Evolutionary conservation across 2,113 vertebrate genomes (phyloP), one percentile per base, ranked within the genome.

Genomic region (Lasiurus cinereus): DNA sequence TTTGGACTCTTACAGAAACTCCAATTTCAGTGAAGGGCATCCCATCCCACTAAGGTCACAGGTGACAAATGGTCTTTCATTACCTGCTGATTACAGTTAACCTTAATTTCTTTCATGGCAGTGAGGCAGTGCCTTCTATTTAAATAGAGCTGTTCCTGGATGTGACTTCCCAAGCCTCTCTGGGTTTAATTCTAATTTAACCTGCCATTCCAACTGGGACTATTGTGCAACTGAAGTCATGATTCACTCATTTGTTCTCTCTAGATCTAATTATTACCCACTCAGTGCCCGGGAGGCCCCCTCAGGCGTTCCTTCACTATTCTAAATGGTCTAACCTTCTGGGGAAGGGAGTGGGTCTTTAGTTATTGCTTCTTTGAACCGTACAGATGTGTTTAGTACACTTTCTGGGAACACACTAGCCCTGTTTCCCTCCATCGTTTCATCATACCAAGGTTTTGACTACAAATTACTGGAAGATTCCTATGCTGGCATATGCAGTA

Each of bases 51-150:
- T 88, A 76, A 97, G 91, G 93, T 98, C 97, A 96, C 91, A 80
- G 3, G 10, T 97, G 96, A 98, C 94, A 97, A 97, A 95, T 84
- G 94, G 88, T 91, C 95, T 97, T 96, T 96, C 96, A 94, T 50
- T 36, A 98, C 95, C 72, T 70, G 88, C 96, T 97, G 96, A 97
- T 94, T 96, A 95, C 95, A 95, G 93, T 97, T 91, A 94, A 96
- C 91, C 93, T 91, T 97, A 16, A 97, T 92, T 97, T 95, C 88
- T 95, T 95, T 96, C 0, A 0, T 24, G 62, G 76, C 91, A 93
- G 86, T 83, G 14, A 43, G 33, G 62, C 14, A 0, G 66, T 24
- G 12, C 96, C 88, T 94, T 93, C 86, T 64, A 14, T 91, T 96
- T 96, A 91, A 96, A 87, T 94, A 94, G 95, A 90, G 93, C 88